Evolutionary conservation across 2,113 vertebrate species (phyloP), one percentile per base, ranked within the genome.

Genomic region (Poecile atricapillus): DNA sequence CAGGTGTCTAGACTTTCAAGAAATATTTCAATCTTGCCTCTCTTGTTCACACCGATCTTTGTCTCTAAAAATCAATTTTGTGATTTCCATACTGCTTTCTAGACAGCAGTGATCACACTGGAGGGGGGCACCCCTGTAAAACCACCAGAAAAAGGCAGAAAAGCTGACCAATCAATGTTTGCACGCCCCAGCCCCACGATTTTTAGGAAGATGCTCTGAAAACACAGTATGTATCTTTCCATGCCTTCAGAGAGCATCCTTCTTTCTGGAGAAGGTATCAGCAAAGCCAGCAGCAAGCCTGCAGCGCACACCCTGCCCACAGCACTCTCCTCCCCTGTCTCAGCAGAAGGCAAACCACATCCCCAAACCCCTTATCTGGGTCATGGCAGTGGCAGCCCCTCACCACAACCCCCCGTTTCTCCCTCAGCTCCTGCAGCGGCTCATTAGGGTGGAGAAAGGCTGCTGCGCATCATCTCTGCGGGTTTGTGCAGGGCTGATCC

Each of bases 381-480:
- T 92, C 94, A 94, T 27, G 67, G 63, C 18, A 9, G 37, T 31
- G 56, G 81, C 90, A 97, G 91, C 83, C 93, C 83, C 86, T 86
- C 62, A 6, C 77, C 28, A 3, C 70, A 62, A 60, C 27, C 80
- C 83, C 80, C 75, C 77, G 39, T 60, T 87, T 76, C 76, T 83
- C 93, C 43, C 11, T 59, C 46, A 24, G 85, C 90, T 93, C 75
- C 80, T 94, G 91, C 49, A 15, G 84, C 1, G 0, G 86, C 87
- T 96, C 96, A 92, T 96, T 96, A 95, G 79, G 94, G 88, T 83
- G 82, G 68, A 81, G 88, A 86, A 95, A 92, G 74, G 89, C 94
- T 77, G 30, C 43, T 1, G 81, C 0, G 3, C 92, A 89, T 62
- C 90, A 83, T 84, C 87, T 97, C 92, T 60, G 52, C 16, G 3